These are phyloP conservation scores for Diprion similis DNA, from an alignment of 1,140 invertebrate genomes.

Conservation along the genomic window DNA sequence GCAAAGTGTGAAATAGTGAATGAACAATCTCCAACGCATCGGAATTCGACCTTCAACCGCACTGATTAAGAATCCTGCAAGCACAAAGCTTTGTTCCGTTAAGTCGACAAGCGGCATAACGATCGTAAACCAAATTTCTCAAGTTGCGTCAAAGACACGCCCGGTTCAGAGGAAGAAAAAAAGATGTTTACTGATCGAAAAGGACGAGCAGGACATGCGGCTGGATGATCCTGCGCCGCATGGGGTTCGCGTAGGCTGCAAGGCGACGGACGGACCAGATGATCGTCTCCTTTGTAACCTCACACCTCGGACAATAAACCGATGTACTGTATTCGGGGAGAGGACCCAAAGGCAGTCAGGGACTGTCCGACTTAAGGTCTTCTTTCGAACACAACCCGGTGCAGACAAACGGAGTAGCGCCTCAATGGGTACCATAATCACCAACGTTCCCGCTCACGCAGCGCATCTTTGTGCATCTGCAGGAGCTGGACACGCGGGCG, in stretches of 20 bases:
- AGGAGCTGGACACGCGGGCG: background rate
- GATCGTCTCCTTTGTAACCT: constrained; percentile 53
- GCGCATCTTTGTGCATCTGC: background rate
- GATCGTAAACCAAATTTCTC: too few relatives aligned
- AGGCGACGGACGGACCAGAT: constrained; percentile 46
- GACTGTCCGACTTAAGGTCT: too few relatives aligned
- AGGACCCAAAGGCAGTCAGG: too few relatives aligned
- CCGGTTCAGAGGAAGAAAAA: background rate
- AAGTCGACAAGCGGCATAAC: too few relatives aligned
- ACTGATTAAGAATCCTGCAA: too few relatives aligned
- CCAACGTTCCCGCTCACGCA: background rate
- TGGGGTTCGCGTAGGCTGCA: constrained; percentile 25
- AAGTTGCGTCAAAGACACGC: too few relatives aligned
- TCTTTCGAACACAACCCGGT: too few relatives aligned
- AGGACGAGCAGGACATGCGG: constrained; percentile 28
- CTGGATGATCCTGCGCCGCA: constrained; percentile 25
- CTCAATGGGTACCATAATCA: background rate
- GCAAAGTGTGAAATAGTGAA: too few relatives aligned
- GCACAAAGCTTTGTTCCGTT: too few relatives aligned
- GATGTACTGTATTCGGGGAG: constrained; percentile 10
- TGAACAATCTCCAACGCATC: too few relatives aligned
- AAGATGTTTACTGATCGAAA: background rate
- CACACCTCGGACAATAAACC: constrained; percentile 54
- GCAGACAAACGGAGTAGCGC: background rate
- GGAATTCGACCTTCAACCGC: too few relatives aligned